Percentiles rank a stretch among this genome's conserved stretches.
phyloP scores from a whole-genome alignment of 2,797 vertebrate genomes.

The Tapera naevia region DNA sequence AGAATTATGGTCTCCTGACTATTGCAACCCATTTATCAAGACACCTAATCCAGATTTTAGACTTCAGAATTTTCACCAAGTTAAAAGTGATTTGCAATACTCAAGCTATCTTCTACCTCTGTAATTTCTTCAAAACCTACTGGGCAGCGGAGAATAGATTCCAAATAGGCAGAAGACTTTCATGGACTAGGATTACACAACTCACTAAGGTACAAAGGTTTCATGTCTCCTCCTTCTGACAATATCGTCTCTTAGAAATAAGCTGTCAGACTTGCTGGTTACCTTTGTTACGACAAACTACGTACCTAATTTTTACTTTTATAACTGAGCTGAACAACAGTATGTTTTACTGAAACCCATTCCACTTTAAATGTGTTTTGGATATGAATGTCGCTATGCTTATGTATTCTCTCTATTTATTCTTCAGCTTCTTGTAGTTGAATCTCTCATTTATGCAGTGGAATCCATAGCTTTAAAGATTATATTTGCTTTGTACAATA shows the following conservation, averaged over 20 bases:
- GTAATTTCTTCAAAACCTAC: neutral
- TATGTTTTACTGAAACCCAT: neutral
- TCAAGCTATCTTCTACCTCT: neutral
- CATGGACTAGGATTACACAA: neutral
- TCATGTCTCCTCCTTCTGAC: neutral
- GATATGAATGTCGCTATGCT: neutral
- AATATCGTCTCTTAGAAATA: neutral
- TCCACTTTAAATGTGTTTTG: neutral
- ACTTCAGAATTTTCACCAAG: neutral
- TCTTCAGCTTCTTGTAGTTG: neutral
- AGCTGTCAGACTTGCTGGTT: neutral
- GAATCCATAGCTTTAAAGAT: neutral
- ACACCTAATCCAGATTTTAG: neutral
- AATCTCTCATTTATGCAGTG: neutral
- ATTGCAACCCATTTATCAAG: neutral
- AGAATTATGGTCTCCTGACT: neutral
- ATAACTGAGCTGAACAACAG: neutral
- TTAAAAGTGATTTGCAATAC: neutral
- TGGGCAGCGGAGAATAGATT: neutral
- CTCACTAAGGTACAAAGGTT: neutral
- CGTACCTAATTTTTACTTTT: neutral
- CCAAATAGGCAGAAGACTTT: neutral
- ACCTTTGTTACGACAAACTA: neutral
- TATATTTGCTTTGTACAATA: neutral
- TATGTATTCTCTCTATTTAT: neutral